phyloP scores from a whole-genome alignment of 2,113 vertebrate genomes.

The Petaurus breviceps region DNA sequence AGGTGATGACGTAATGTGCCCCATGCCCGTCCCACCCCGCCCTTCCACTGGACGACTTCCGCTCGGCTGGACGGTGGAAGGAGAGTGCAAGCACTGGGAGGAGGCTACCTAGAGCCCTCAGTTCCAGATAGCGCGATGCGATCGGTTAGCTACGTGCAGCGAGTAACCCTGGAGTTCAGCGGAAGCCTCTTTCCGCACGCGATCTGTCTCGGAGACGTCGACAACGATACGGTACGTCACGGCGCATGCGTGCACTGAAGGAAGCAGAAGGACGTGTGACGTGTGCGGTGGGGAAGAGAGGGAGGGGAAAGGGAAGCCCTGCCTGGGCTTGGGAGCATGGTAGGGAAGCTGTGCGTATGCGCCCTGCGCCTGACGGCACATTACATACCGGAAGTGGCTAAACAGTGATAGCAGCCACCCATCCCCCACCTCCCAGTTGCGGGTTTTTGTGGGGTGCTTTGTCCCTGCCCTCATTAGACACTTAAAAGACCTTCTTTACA shows the following conservation, averaged over 20 bases:
- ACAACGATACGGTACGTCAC: slow-evolving; percentile 91
- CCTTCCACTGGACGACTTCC: slow-evolving; percentile 18
- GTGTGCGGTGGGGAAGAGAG: neutral
- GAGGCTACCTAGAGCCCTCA: fast-evolving
- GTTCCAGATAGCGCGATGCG: slow-evolving; percentile 82
- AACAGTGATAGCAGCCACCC: neutral
- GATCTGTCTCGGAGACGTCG: slow-evolving; percentile 94
- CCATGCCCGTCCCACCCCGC: neutral
- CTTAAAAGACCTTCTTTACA: neutral
- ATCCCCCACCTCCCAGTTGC: neutral
- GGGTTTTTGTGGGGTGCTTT: neutral
- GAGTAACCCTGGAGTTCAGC: slow-evolving; percentile 92
- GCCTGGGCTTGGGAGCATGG: neutral
- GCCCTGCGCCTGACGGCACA: fast-evolving
- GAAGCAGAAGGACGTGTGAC: neutral
- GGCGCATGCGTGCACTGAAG: slow-evolving; percentile 30
- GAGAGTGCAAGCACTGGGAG: neutral
- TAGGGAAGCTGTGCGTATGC: neutral
- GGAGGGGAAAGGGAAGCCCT: fast-evolving
- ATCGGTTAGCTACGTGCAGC: slow-evolving; percentile 93
- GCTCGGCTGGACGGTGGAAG: neutral
- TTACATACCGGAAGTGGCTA: neutral
- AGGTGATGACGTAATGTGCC: slow-evolving; percentile 17
- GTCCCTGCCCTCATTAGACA: neutral
- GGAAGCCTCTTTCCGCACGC: slow-evolving; percentile 95